phyloP scores from a whole-genome alignment of 2,888 invertebrate species.

The Aethes cnicana region DNA sequence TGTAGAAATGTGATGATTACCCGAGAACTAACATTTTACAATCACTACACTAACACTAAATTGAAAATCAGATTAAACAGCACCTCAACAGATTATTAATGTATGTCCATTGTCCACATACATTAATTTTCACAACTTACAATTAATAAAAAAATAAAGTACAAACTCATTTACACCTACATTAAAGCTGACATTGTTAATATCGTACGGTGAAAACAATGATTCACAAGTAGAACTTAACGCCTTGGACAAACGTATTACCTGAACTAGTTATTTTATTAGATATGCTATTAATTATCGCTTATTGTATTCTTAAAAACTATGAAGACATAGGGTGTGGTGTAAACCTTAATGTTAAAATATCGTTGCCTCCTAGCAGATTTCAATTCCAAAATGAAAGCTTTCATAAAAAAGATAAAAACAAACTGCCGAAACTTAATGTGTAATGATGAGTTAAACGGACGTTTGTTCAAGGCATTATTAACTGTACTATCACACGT shows the following conservation, averaged over 20 bases:
- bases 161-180: constrained; percentile 60
- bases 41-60: constrained; percentile 19
- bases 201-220: constrained; percentile 44
- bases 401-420: no score
- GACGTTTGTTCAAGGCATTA: constrained; percentile 13
- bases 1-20: constrained; percentile 10
- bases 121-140: constrained; percentile 37
- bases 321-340: background rate
- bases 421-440: no score
- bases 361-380: no score
- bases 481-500: background rate
- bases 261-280: background rate
- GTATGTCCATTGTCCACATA: constrained; percentile 2
- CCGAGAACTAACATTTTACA: constrained; percentile 3
- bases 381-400: no score
- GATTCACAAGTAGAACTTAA: constrained; percentile 15
- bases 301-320: constrained; percentile 4
- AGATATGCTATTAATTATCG: constrained; percentile 1
- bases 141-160: constrained; percentile 70
- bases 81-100: constrained; percentile 19
- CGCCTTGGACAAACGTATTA: constrained; percentile 17
- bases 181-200: constrained; percentile 69
- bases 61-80: constrained; percentile 27
- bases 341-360: background rate
- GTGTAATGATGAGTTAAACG: no score